These are phyloP conservation scores for Rhegmatorhina hoffmannsi DNA, from an alignment of 2,113 vertebrate genomes.

Conservation along the genomic window DNA sequence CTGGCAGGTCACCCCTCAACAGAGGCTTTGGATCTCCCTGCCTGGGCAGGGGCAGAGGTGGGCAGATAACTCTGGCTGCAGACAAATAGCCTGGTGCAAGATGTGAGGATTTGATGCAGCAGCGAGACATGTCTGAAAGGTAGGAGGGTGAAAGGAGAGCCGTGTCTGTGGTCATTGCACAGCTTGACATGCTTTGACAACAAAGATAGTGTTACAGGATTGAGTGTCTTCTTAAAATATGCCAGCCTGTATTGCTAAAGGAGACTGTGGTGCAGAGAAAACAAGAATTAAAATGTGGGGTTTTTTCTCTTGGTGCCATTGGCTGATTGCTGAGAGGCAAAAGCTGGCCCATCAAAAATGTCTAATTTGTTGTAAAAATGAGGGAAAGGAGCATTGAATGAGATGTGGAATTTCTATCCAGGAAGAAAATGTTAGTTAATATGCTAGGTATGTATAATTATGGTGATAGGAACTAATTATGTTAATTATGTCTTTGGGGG, in stretches of 20 bases:
- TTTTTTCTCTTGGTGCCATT: background rate
- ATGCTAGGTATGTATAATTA: background rate
- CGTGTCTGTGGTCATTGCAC: conserved; percentile 24
- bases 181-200: conserved; percentile 61
- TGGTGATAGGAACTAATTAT: conserved; percentile 29
- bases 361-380: background rate
- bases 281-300: background rate
- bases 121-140: conserved; percentile 91
- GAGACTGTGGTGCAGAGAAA: background rate
- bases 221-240: conserved; percentile 56
- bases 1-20: conserved; percentile 15
- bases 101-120: conserved; percentile 44
- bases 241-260: background rate
- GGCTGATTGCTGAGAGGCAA: background rate
- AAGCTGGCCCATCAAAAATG: background rate
- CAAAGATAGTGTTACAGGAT: conserved; percentile 67
- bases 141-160: conserved; percentile 72
- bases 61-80: conserved; percentile 49
- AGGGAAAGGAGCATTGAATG: background rate
- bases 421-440: background rate
- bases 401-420: background rate
- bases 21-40: background rate
- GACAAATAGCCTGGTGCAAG: conserved; percentile 53
- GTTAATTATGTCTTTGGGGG: conserved; percentile 13
- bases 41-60: background rate